Conservation (phyloP, 2,797 vertebrate species). For the Clarias laeviceps region DNA sequence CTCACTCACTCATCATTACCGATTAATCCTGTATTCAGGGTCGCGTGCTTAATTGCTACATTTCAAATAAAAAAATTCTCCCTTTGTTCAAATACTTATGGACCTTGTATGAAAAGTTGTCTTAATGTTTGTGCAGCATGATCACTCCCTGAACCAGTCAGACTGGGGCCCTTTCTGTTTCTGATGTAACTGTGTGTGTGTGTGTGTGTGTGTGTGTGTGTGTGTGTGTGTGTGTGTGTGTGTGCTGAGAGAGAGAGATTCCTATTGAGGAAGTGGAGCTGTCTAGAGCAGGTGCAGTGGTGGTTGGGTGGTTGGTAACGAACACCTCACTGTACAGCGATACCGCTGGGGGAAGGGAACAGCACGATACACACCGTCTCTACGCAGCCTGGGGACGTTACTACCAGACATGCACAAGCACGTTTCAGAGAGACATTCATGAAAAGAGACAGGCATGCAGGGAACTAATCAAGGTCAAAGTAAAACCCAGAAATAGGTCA, state of each 20-base stretch:
- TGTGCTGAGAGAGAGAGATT: neutral
- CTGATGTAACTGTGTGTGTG: conserved; percentile 38
- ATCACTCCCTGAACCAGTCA: conserved; percentile 27
- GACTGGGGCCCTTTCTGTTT: conserved; percentile 33
- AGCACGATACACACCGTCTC: conserved; percentile 1
- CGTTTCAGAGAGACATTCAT: conserved; percentile 23
- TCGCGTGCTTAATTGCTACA: too few species aligned
- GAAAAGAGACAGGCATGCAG: conserved; percentile 16
- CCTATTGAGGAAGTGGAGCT: conserved; percentile 43
- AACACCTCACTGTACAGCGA: conserved; percentile 33
- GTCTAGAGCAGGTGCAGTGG: conserved; percentile 48
- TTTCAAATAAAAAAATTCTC: too few species aligned
- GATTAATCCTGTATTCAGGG: too few species aligned
- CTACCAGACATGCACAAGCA: neutral
- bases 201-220: conserved; percentile 31
- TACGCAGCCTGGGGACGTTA: conserved; percentile 11
- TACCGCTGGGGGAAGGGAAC: conserved; percentile 34
- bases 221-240: neutral
- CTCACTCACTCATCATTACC: too few species aligned
- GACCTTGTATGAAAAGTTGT: conserved; percentile 30
- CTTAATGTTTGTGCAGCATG: conserved; percentile 42
- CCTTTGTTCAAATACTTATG: too few species aligned
- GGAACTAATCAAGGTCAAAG: too few species aligned
- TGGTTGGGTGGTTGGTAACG: conserved; percentile 55
- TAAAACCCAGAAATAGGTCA: neutral